Evolutionary conservation across 1,140 invertebrate species (phyloP).

Genomic region (Caerostris extrusa): DNA sequence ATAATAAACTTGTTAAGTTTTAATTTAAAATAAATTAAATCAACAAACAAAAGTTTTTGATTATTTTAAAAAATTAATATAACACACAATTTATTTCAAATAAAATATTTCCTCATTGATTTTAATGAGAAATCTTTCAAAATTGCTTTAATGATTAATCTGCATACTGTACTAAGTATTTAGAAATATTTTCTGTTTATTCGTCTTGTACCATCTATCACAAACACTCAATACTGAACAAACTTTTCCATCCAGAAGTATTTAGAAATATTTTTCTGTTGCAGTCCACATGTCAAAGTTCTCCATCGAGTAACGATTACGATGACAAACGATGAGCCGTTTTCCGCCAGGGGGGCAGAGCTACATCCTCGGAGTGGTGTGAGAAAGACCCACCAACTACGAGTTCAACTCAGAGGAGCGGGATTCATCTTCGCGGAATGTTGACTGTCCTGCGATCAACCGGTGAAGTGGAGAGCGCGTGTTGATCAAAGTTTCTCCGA

Average conservation of each 20-base stretch:
- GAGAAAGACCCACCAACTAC: neutral
- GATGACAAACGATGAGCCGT: conserved; percentile 62
- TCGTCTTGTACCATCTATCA: conserved; percentile 48
- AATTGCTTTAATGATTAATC: neutral
- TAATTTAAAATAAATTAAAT: too few relatives aligned
- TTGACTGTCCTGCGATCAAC: conserved; percentile 6
- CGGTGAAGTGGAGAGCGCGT: conserved; percentile 22
- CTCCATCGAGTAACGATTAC: conserved; percentile 70
- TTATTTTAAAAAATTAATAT: neutral
- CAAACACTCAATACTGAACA: conserved; percentile 48
- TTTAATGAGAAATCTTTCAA: neutral
- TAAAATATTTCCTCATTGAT: neutral
- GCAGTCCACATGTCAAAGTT: conserved; percentile 67
- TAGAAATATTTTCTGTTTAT: conserved; percentile 40
- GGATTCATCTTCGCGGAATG: conserved; percentile 13
- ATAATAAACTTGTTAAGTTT: too few relatives aligned
- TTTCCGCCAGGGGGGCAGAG: conserved; percentile 61
- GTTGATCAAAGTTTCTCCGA: neutral
- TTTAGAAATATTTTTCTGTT: too few relatives aligned
- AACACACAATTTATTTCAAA: neutral
- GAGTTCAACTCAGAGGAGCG: neutral
- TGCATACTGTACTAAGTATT: neutral
- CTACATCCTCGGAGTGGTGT: neutral
- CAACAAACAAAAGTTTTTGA: too few relatives aligned
- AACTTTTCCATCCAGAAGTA: conserved; percentile 42